These are phyloP conservation scores for Diabrotica balteata DNA, from an alignment of 2,888 invertebrate genomes.

Conservation along the genomic window DNA sequence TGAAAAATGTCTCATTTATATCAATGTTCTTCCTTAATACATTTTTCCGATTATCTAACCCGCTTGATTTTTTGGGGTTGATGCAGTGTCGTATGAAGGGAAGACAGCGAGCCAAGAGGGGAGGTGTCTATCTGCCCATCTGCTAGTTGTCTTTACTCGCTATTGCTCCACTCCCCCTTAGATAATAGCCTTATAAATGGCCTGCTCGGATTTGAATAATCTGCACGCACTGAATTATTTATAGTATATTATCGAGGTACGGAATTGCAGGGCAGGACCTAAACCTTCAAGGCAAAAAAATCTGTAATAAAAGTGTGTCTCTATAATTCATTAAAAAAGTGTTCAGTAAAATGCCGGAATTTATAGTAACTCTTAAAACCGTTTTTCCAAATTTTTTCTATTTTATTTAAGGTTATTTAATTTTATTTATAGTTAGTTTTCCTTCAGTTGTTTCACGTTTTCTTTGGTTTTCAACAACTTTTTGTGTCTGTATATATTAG, in stretches of 20 bases:
- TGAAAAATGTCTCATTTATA: too few species aligned
- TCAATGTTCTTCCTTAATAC: too few species aligned
- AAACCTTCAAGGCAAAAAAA: neutral
- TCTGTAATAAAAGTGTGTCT: too few species aligned
- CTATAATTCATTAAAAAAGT: too few species aligned
- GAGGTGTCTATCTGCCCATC: conserved; percentile 32
- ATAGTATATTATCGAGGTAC: conserved; percentile 20
- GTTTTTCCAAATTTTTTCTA: too few species aligned
- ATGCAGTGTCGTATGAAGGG: neutral
- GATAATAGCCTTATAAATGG: conserved; percentile 28
- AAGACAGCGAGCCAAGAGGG: neutral
- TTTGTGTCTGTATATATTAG: too few species aligned
- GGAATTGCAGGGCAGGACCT: conserved; percentile 17
- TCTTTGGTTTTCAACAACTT: too few species aligned
- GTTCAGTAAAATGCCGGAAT: too few species aligned
- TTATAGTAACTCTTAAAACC: too few species aligned
- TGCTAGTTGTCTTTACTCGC: conserved; percentile 36
- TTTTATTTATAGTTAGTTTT: too few species aligned
- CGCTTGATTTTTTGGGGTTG: conserved; percentile 1
- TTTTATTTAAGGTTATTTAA: too few species aligned
- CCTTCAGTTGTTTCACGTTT: too few species aligned
- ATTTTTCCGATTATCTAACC: neutral
- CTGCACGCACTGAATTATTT: conserved; percentile 26
- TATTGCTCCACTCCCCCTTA: conserved; percentile 20
- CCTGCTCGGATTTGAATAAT: conserved; percentile 25